Conservation (phyloP, 2,113 vertebrate species). For the Corythornis madagascariensis region DNA sequence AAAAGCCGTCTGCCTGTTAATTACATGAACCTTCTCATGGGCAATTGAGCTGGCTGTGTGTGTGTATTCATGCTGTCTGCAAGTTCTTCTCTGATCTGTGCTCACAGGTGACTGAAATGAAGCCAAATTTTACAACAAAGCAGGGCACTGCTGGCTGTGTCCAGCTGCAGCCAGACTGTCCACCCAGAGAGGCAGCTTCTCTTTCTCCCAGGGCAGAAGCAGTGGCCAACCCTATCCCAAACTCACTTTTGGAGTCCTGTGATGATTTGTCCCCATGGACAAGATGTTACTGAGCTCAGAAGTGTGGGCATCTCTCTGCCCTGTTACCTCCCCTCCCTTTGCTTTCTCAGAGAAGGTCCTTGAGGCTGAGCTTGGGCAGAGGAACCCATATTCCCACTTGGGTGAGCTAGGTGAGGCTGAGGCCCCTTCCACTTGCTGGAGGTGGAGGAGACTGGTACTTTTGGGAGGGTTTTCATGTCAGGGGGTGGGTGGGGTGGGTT, state of each 20-base stretch:
- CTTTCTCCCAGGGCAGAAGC: background rate
- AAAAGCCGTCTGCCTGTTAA: constrained; percentile 35
- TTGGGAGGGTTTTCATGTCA: too few relatives aligned
- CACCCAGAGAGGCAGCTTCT: background rate
- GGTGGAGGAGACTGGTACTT: background rate
- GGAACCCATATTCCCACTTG: background rate
- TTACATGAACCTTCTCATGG: constrained; percentile 53
- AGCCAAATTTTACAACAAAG: constrained; percentile 37
- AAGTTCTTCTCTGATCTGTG: background rate
- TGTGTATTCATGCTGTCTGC: background rate
- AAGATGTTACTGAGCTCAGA: background rate
- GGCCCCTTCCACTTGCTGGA: background rate
- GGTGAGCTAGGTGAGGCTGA: background rate
- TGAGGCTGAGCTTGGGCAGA: background rate
- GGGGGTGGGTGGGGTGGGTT: too few relatives aligned
- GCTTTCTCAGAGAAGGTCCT: background rate
- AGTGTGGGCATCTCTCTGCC: background rate
- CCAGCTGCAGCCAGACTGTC: background rate
- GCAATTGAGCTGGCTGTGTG: constrained; percentile 3
- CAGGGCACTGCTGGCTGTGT: background rate
- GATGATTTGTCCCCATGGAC: background rate
- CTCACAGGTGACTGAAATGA: constrained; percentile 46
- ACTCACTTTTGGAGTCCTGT: background rate
- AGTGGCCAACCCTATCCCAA: background rate
- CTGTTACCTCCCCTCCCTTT: background rate